These are phyloP conservation scores for Megaceryle torquata DNA, from an alignment of 2,113 vertebrate genomes.

Conservation along the genomic window DNA sequence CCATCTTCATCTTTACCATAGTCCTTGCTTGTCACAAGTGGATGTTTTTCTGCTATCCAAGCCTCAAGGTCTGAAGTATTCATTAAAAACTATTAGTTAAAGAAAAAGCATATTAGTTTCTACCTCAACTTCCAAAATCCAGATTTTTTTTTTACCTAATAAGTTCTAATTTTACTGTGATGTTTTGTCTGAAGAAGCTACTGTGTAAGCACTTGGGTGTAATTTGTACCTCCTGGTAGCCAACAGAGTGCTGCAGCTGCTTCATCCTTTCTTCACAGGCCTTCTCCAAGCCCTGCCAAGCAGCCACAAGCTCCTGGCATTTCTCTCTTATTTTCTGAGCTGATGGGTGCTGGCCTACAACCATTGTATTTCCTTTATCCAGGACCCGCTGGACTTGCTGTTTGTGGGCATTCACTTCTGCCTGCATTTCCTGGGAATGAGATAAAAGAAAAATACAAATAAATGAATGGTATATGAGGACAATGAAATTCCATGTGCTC, in stretches of 20 bases:
- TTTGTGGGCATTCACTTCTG: slow-evolving; percentile 79
- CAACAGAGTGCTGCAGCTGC: slow-evolving; percentile 76
- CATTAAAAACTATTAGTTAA: slow-evolving; percentile 77
- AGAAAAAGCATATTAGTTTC: background rate
- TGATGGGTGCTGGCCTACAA: slow-evolving; percentile 65
- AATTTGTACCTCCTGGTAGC: slow-evolving; percentile 80
- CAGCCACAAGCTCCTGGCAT: slow-evolving; percentile 71
- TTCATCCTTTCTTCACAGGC: slow-evolving; percentile 72
- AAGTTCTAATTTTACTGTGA: background rate
- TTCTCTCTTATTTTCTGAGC: slow-evolving; percentile 71
- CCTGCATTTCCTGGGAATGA: slow-evolving; percentile 77
- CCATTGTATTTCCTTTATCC: slow-evolving; percentile 75
- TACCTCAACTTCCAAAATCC: background rate
- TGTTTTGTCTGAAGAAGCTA: background rate
- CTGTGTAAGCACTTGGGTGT: background rate
- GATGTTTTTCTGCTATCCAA: slow-evolving; percentile 77
- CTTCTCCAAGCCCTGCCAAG: slow-evolving; percentile 82
- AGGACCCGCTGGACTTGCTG: slow-evolving; percentile 76
- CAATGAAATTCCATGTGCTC: background rate
- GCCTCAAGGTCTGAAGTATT: slow-evolving; percentile 83
- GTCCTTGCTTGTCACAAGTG: slow-evolving; percentile 77
- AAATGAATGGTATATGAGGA: background rate
- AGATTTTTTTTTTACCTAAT: background rate
- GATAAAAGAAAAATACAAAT: background rate
- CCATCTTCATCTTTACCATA: slow-evolving; percentile 78